Evolutionary conservation across 92 coral and sea anemone genomes (phyloP).

Genomic region (Siderastrea radians): DNA sequence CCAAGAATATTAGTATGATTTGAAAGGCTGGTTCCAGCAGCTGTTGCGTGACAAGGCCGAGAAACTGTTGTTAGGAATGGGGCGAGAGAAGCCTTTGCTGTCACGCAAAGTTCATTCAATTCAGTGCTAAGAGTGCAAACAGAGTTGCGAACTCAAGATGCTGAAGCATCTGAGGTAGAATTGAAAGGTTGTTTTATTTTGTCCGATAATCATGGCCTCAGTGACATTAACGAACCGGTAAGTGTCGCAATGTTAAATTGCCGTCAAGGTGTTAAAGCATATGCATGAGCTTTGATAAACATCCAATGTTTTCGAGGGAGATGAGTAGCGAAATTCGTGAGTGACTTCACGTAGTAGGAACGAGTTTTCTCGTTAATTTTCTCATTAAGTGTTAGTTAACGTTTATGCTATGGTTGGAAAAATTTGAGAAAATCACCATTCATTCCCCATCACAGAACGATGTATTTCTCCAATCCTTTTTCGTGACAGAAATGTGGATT

Average conservation of each 20-base stretch:
- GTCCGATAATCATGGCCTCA: constrained; percentile 40
- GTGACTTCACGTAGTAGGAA: no score
- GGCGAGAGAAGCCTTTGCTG: constrained; percentile 16
- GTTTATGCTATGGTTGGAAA: no score
- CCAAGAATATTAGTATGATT: no score
- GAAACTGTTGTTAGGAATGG: neutral
- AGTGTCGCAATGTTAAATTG: neutral
- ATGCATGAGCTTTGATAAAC: neutral
- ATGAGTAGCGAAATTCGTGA: no score
- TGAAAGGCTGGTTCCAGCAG: no score
- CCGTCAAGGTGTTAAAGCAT: neutral
- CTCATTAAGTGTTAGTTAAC: no score
- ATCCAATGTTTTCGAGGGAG: neutral
- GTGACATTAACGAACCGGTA: constrained; percentile 72
- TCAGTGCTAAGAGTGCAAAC: neutral
- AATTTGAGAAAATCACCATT: no score
- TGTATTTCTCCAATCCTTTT: no score
- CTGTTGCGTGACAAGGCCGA: constrained; percentile 8
- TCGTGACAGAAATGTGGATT: no score
- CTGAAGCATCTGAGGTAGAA: neutral
- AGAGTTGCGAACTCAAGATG: no score
- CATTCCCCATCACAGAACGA: no score
- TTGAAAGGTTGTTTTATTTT: neutral
- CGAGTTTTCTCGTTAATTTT: no score
- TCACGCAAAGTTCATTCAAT: constrained; percentile 10